Evolutionary conservation across 2,888 invertebrate species (phyloP).

Genomic region (Campoplex capitator): DNA sequence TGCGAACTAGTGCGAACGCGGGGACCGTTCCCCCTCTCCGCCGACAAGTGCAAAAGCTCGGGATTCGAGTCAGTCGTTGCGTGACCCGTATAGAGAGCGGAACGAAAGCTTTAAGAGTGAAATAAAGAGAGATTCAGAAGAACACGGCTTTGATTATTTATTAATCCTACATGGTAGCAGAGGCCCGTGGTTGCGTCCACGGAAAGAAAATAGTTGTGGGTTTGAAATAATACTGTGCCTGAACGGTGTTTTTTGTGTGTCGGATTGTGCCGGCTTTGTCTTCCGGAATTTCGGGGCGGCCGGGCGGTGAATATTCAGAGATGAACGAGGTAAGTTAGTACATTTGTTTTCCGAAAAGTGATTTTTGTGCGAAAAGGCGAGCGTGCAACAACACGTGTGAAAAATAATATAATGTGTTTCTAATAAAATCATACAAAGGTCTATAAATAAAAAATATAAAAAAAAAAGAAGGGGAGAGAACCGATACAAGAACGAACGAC

Average conservation of each 20-base stretch:
- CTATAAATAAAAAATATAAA: background rate
- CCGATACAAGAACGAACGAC: constrained; percentile 26
- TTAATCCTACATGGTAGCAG: constrained; percentile 31
- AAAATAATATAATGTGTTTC: background rate
- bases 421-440: background rate
- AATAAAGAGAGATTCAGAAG: too few relatives aligned
- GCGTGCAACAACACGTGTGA: constrained; percentile 2
- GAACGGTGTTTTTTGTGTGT: constrained; percentile 12
- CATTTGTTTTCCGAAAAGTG: background rate
- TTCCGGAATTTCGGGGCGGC: background rate
- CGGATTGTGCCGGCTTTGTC: constrained; percentile 31
- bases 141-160: too few relatives aligned
- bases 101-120: too few relatives aligned
- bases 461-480: constrained; percentile 14
- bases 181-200: constrained; percentile 46
- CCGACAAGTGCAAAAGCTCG: too few relatives aligned
- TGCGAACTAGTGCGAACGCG: too few relatives aligned
- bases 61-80: too few relatives aligned
- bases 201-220: constrained; percentile 15
- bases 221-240: constrained; percentile 3
- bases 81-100: too few relatives aligned
- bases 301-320: constrained; percentile 33
- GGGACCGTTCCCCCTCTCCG: too few relatives aligned
- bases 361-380: background rate
- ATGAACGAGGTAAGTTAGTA: constrained; percentile 26